Percentiles rank a stretch among this genome's conserved stretches.
These are phyloP conservation scores for Aurelia aurita DNA, from an alignment of 30 jellyfish, hydroid and myxozoan species.

Conservation along the genomic window DNA sequence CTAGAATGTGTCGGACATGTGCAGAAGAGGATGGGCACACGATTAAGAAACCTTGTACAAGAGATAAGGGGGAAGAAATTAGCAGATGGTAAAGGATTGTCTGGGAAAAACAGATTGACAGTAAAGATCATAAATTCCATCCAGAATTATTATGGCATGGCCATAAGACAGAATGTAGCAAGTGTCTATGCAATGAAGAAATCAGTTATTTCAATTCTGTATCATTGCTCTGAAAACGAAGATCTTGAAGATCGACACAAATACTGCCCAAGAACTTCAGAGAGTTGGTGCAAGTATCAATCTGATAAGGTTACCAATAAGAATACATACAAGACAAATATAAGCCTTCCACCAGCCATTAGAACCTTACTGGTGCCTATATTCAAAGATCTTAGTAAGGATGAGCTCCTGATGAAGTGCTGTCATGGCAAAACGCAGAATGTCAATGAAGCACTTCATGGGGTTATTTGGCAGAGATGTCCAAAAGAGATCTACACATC, in stretches of 20 bases:
- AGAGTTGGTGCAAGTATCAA: conserved; percentile 66
- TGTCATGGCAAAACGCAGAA: too few relatives aligned
- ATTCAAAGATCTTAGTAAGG: too few relatives aligned
- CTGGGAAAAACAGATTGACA: too few relatives aligned
- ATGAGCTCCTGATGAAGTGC: conserved; percentile 46
- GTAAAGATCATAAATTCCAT: conserved; percentile 45
- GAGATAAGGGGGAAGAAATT: too few relatives aligned
- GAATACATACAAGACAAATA: conserved; percentile 35
- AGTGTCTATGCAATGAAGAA: conserved; percentile 42
- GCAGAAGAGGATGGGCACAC: too few relatives aligned
- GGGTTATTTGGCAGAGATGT: too few relatives aligned
- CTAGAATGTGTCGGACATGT: too few relatives aligned
- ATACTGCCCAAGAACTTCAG: conserved; percentile 30
- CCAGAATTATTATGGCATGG: conserved; percentile 55
- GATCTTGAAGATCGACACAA: conserved; percentile 34
- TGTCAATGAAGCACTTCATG: too few relatives aligned
- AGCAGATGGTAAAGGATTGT: too few relatives aligned
- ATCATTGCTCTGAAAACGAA: conserved; percentile 39
- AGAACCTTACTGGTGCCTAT: conserved; percentile 29
- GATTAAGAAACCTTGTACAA: too few relatives aligned
- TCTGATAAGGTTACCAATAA: conserved; percentile 32
- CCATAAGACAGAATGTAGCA: conserved; percentile 55
- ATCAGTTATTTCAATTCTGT: conserved; percentile 57
- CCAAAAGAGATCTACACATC: too few relatives aligned
- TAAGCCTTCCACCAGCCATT: conserved; percentile 55